Evolutionary conservation across 2,797 vertebrate genomes (phyloP), one percentile per base, ranked within the genome.

Genomic region (Neoniphon sammara): DNA sequence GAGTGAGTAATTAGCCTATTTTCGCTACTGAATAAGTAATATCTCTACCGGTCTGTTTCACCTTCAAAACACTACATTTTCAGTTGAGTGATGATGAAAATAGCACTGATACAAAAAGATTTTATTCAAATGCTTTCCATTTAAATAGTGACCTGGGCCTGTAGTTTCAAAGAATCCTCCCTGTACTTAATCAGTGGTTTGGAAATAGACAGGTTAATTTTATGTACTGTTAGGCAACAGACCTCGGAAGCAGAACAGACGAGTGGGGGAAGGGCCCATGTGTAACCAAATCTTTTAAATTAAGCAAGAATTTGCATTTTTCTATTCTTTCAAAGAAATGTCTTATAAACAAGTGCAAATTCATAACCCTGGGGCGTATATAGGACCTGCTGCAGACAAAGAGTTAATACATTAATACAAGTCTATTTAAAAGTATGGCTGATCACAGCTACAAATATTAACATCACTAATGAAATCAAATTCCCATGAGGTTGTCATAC

Each of bases 21-120:
- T 49, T 17, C n/a, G 46, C 46, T 49, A n/a, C 1, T 0, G 49
- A 74, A 4, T 1, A 20, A 52, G 21, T 66, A 17, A 3, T 14
- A 34, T 5, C 31, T 73, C 2, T 4, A 27, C 25, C 25, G 2
- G 0, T 8, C 6, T 1, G 10, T 60, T 80, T 79, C 47, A 69
- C 2, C 36, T 71, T 75, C 66, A 85, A 44, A 80, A 54, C 7
- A 7, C 6, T 58, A 7, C 5, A 58, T 2, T 1, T 10, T 70
- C 30, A 53, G 21, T 64, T 15, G 62, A 65, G 31, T 0, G 0
- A 62, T 21, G 6, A 42, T 9, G 34, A 3, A 56, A 18, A 31
- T 15, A 21, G 20, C 25, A 27, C 2, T 27, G 25, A 27, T 27
- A 27, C 25, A 54, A 20, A 31, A 12, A 25, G 23, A 57, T 66